These are phyloP conservation scores for Saccopteryx leptura DNA, from an alignment of 2,113 vertebrate genomes.

Conservation along the genomic window DNA sequence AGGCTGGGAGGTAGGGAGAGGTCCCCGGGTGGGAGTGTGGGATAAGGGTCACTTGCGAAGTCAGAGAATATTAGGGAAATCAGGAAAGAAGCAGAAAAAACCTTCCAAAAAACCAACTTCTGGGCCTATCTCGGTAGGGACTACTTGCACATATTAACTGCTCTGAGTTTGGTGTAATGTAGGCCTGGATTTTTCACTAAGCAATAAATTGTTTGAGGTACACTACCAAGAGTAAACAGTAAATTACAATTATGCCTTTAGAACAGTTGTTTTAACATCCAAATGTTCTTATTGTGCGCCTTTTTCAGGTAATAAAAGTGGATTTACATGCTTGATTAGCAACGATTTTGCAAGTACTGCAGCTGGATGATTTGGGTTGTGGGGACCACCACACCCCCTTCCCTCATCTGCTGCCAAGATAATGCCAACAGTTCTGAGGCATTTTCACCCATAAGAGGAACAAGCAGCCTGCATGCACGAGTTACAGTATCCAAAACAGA, in stretches of 20 bases:
- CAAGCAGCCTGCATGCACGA: neutral
- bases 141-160: conserved; percentile 21
- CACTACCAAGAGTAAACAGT: conserved; percentile 76
- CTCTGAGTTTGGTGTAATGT: conserved; percentile 73
- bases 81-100: conserved; percentile 4
- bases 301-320: conserved; percentile 80
- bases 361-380: neutral
- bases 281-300: conserved; percentile 64
- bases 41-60: conserved; percentile 18
- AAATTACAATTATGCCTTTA: conserved; percentile 78
- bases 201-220: conserved; percentile 40
- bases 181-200: conserved; percentile 57
- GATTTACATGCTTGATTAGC: conserved; percentile 74
- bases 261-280: conserved; percentile 71
- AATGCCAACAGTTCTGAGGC: conserved; percentile 30
- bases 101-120: neutral
- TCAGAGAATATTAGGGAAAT: neutral
- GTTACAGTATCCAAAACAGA: conserved; percentile 15
- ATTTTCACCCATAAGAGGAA: conserved; percentile 56
- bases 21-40: neutral
- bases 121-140: neutral
- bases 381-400: neutral
- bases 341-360: conserved; percentile 52
- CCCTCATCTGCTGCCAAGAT: conserved; percentile 55
- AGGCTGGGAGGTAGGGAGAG: neutral